Evolutionary conservation across 2,888 invertebrate genomes (phyloP), one percentile per base, ranked within the genome.

Genomic region (Drosophila pseudotakahashii): DNA sequence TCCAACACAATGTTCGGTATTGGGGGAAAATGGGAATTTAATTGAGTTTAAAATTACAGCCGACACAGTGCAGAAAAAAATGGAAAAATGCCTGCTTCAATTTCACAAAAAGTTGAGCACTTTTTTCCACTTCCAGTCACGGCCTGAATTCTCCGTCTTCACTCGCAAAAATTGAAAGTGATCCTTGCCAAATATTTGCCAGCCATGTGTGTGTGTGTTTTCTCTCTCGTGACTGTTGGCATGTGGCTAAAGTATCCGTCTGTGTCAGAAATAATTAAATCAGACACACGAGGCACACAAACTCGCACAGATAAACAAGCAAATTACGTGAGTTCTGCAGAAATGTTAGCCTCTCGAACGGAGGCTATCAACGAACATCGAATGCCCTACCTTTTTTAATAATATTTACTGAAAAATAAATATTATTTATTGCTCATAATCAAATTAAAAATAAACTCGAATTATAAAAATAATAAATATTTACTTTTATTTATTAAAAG

Each of bases 181-280:
- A 81, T 81, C 82, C 85, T 75, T 72, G 70, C 61, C 70, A 87
- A 75, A 82, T 87, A 84, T 82, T 84, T 81, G 78, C 55, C 39
- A 58, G 76, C 59, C 79, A 44, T 64, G 37, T 64, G 44, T 45
- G 53, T 26, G 37, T 5, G 3, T 13, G 37, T 3, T 2, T 13
- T 39, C 30, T 10, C 10, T 23, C 11, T 23, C 36, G 26, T 59
- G 42, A 23, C 51, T 64, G 66, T 64, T 64, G 66, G 16, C 51
- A 64, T 54, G 69, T 47, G 34, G 37, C 64, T 47, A 51, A 64
- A 64, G 69, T 55, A 48, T 54, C 68, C 55, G 66, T 68, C 47
- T 68, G 55, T 41, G 57, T 47, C 69, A 69, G 69, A 67, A 67
- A 67, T 67, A 67, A 67, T 67, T 67, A 69, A 67, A 66, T 66